Evolutionary conservation across 2,888 invertebrate genomes (phyloP).

Genomic region (Dasysyrphus tricinctus): DNA sequence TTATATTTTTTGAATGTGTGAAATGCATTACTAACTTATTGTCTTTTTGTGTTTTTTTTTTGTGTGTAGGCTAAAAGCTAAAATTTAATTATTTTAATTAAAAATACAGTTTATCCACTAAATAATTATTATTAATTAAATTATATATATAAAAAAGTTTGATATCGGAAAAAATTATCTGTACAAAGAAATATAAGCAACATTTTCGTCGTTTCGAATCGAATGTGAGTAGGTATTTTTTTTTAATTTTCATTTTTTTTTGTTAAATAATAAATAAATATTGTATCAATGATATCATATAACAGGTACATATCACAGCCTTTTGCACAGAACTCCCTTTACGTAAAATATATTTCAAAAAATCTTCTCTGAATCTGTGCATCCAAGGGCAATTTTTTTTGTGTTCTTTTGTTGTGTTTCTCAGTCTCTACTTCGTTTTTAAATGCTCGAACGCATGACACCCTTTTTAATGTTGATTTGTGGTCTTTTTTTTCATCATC

Average conservation of each 20-base stretch:
- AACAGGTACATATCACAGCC: slow-evolving; percentile 83
- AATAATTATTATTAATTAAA: slow-evolving; percentile 9
- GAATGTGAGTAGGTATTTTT: slow-evolving; percentile 8
- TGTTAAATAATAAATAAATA: slow-evolving; percentile 64
- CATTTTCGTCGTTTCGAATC: slow-evolving; percentile 9
- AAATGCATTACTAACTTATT: slow-evolving; percentile 21
- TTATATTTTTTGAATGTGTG: slow-evolving; percentile 24
- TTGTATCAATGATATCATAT: slow-evolving; percentile 70
- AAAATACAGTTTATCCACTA: slow-evolving; percentile 11
- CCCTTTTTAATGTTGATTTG: slow-evolving; percentile 13
- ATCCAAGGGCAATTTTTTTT: slow-evolving; percentile 35
- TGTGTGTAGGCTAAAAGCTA: not conserved
- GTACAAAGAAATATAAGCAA: slow-evolving; percentile 30
- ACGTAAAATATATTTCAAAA: not conserved
- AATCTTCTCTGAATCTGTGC: slow-evolving; percentile 39
- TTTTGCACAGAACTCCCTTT: slow-evolving; percentile 78
- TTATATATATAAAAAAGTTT: not conserved
- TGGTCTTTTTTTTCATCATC: not conserved
- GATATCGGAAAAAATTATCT: slow-evolving; percentile 21
- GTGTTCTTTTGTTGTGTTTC: slow-evolving; percentile 12
- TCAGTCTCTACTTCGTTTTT: slow-evolving; percentile 58
- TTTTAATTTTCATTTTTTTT: not conserved
- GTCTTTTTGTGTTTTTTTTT: slow-evolving; percentile 14
- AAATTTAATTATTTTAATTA: not conserved
- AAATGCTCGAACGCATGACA: slow-evolving; percentile 38